phyloP scores from a whole-genome alignment of 2,888 invertebrate genomes.

The Hylaea fasciaria region DNA sequence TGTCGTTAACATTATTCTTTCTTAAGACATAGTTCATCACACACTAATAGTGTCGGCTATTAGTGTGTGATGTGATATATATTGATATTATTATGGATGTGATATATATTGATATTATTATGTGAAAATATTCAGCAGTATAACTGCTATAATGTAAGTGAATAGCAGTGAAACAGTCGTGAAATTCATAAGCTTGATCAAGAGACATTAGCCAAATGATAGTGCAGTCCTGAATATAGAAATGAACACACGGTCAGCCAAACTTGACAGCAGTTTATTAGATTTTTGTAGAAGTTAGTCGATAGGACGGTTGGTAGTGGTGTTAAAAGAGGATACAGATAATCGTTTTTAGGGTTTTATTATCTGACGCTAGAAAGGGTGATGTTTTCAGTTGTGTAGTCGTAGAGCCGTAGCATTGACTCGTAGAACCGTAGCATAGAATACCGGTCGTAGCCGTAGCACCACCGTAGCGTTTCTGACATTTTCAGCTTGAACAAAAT shows the following conservation, averaged over 20 bases:
- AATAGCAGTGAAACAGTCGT: constrained; percentile 43
- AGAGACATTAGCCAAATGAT: constrained; percentile 74
- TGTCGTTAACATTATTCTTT: too few species aligned
- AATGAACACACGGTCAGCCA: constrained; percentile 51
- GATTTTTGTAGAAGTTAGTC: not conserved
- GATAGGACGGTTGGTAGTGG: too few species aligned
- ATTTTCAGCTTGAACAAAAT: not conserved
- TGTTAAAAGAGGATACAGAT: too few species aligned
- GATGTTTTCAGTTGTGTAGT: not conserved
- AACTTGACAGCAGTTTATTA: constrained; percentile 10
- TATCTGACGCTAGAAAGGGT: too few species aligned
- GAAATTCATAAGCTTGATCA: constrained; percentile 74
- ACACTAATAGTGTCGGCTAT: too few species aligned
- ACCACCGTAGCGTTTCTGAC: not conserved
- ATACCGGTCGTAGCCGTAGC: not conserved
- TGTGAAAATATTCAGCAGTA: too few species aligned
- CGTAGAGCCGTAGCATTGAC: not conserved
- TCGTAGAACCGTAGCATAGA: not conserved
- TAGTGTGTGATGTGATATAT: too few species aligned
- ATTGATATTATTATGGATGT: too few species aligned
- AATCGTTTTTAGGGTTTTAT: too few species aligned
- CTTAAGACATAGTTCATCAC: too few species aligned
- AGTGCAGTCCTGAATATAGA: constrained; percentile 68
- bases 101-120: too few species aligned
- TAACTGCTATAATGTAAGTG: constrained; percentile 16